Evolutionary conservation across 2,113 vertebrate species (phyloP).

Genomic region (Otis tarda): DNA sequence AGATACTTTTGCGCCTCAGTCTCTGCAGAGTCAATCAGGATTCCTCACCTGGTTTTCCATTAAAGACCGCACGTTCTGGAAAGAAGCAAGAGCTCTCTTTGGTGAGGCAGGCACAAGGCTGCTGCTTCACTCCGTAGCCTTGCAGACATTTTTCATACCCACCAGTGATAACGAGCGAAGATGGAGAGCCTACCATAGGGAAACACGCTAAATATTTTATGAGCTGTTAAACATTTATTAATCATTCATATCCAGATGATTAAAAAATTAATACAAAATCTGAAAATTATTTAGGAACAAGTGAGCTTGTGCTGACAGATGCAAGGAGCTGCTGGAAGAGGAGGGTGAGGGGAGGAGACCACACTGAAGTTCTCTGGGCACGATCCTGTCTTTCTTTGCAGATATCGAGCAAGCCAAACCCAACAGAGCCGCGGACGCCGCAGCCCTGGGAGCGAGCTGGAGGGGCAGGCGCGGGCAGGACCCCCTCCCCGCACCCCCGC

Average conservation of each 20-base stretch:
- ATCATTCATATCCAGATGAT: conserved; percentile 61
- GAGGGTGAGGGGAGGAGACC: background rate
- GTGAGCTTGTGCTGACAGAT: conserved; percentile 1
- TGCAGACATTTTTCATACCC: background rate
- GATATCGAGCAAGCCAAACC: background rate
- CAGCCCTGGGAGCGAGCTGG: background rate
- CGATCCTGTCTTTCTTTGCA: background rate
- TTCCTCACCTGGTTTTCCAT: background rate
- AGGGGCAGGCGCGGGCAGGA: background rate
- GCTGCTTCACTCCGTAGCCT: background rate
- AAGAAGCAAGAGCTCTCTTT: background rate
- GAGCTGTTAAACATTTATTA: conserved; percentile 58
- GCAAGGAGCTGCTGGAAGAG: background rate
- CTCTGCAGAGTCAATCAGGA: background rate
- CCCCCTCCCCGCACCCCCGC: background rate
- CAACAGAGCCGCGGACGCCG: background rate
- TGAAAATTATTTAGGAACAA: conserved; percentile 44
- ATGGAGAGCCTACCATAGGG: background rate
- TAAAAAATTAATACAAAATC: conserved; percentile 66
- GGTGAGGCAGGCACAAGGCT: background rate
- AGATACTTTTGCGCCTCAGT: background rate
- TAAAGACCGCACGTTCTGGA: background rate
- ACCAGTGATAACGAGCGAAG: background rate
- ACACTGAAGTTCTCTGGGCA: background rate
- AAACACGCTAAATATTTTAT: conserved; percentile 44